phyloP scores from a whole-genome alignment of 2,888 invertebrate species.

The Drosophila trichaetosa region DNA sequence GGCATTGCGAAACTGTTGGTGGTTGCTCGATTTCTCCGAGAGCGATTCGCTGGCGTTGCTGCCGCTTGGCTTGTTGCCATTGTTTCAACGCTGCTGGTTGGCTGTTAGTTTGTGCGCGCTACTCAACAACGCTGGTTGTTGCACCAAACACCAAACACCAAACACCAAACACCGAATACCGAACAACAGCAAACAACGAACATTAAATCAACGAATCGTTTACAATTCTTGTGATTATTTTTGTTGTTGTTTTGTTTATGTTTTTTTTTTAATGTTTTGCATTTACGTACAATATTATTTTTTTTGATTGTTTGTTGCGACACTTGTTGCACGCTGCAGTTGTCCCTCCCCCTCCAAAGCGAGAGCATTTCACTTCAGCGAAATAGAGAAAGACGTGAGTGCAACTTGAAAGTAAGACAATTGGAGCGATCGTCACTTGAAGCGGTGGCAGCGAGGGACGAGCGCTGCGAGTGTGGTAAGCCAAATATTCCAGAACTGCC shows the following conservation, averaged over 20 bases:
- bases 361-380: constrained; percentile 1
- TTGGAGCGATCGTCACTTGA: neutral
- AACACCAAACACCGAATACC: constrained; percentile 5
- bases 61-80: constrained; percentile 46
- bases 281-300: constrained; percentile 6
- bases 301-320: constrained; percentile 16
- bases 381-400: constrained; percentile 19
- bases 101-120: constrained; percentile 67
- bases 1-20: neutral
- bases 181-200: neutral
- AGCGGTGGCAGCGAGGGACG: neutral
- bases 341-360: constrained; percentile 15
- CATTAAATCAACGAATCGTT: constrained; percentile 11
- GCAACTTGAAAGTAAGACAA: constrained; percentile 9
- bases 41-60: constrained; percentile 38
- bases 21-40: constrained; percentile 38
- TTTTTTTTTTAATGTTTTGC: constrained; percentile 3
- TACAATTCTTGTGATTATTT: constrained; percentile 9
- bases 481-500: constrained; percentile 45
- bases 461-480: constrained; percentile 34
- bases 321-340: constrained; percentile 26
- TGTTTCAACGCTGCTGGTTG: constrained; percentile 44
- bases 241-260: constrained; percentile 17
- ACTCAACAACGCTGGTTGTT: constrained; percentile 70
- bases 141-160: constrained; percentile 24